Conservation (phyloP, 2,113 vertebrate species). For the Pseudorasbora parva region DNA sequence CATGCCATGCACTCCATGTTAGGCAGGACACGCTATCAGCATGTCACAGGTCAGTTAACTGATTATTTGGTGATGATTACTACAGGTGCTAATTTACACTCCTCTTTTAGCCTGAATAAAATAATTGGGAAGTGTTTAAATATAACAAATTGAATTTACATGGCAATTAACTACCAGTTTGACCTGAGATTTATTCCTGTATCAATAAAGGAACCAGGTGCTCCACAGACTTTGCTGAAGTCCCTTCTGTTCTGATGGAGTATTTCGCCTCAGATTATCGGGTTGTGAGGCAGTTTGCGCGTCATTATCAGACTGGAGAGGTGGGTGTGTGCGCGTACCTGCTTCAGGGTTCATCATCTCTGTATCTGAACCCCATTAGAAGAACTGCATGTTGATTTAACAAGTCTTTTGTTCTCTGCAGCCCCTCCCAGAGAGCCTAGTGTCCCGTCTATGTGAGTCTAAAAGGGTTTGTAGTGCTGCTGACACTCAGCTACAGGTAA, state of each 20-base stretch:
- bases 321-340: conserved; percentile 68
- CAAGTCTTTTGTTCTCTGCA: conserved; percentile 59
- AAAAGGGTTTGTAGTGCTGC: conserved; percentile 93
- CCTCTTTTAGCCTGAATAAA: too few species aligned
- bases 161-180: neutral
- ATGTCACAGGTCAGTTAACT: conserved; percentile 86
- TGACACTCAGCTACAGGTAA: conserved; percentile 94
- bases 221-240: conserved; percentile 95
- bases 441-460: conserved; percentile 90
- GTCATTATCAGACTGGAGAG: conserved; percentile 94
- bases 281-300: conserved; percentile 92
- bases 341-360: neutral
- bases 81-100: too few species aligned
- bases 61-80: neutral
- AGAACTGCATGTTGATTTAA: neutral
- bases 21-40: conserved; percentile 93
- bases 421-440: conserved; percentile 88
- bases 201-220: conserved; percentile 87
- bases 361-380: neutral
- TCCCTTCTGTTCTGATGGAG: conserved; percentile 97
- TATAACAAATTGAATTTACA: neutral
- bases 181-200: neutral
- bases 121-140: neutral
- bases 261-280: conserved; percentile 95
- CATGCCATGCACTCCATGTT: conserved; percentile 99